Evolutionary conservation across 2,113 vertebrate species (phyloP), one percentile per base, ranked within the genome.

Genomic region (Bos indicus): DNA sequence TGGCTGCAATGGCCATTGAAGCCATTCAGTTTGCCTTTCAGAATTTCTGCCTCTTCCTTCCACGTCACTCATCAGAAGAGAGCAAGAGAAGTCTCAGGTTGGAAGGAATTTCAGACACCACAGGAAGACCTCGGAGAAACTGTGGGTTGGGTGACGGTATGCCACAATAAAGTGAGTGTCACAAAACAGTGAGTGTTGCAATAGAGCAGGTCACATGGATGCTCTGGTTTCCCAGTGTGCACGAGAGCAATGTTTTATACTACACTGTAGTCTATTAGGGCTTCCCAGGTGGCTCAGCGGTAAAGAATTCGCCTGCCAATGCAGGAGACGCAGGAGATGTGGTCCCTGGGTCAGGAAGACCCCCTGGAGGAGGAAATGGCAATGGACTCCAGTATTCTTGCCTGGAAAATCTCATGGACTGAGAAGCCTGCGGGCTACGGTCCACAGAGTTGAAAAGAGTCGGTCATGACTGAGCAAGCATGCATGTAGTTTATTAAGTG

Each of bases 1-100:
- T 9, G 0, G 2, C n/a, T 0, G 48, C 46, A 40, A 26, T 15
- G 78, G 36, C 30, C 46, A 14, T 0, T 0, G 10, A 14, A 15
- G 10, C 30, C 2, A 8, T 5, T 40, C 33, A 0, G 23, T 9
- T 11, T 28, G 54, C 40, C 83, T 81, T n/a, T 54, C 7, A 0
- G 46, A 67, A 33, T 36, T 40, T 5, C 28, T 4, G 21, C 21
- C 5, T 43, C 51, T 36, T 30, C 2, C 36, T 67, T 46, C 2
- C 48, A 33, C 2, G 5, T 67, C 36, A 48, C 26, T 48, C 30
- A 25, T 30, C 28, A 23, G 74, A 64, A 85, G 57, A 59, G 28
- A 84, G 40, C 9, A 46, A 48, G 60, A 90, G n/a, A 46, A 36
- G 82, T 51, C 54, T n/a, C 48, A 25, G 51, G 30, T 33, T 28